Evolutionary conservation across 2,888 invertebrate species (phyloP).

Genomic region (Aporophyla lueneburgensis): DNA sequence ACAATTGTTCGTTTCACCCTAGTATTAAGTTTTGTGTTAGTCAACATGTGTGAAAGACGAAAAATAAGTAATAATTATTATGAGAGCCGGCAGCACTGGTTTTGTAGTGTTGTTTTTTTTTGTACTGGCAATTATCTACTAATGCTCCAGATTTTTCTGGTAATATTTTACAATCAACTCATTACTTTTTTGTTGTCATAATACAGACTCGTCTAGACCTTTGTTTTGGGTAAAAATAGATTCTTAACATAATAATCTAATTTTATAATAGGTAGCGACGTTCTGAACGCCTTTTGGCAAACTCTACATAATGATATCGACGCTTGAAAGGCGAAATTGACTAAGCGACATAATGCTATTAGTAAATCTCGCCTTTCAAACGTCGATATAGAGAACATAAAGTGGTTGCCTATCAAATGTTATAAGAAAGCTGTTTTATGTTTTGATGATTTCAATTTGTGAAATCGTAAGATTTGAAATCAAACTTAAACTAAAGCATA

Average conservation of each 20-base stretch:
- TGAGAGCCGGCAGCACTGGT: conserved; percentile 54
- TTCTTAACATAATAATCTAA: too few relatives aligned
- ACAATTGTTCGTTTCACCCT: conserved; percentile 34
- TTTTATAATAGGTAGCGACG: too few relatives aligned
- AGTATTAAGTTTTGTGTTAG: conserved; percentile 62
- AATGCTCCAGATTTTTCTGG: background rate
- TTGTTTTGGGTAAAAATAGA: background rate
- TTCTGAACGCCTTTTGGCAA: background rate
- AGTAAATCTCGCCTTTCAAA: too few relatives aligned
- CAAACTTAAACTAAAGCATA: background rate
- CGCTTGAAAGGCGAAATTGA: too few relatives aligned
- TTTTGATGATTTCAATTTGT: background rate
- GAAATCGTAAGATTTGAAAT: background rate
- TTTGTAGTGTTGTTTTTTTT: conserved; percentile 52
- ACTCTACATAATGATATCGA: too few relatives aligned
- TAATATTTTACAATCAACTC: background rate
- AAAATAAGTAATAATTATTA: conserved; percentile 45
- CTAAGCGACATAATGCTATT: too few relatives aligned
- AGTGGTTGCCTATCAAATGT: background rate
- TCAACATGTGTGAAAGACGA: conserved; percentile 53
- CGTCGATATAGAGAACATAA: too few relatives aligned
- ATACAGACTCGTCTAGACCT: background rate
- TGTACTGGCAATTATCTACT: conserved; percentile 46
- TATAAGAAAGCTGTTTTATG: background rate
- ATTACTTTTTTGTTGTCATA: background rate